Base-by-base conservation (phyloP, 2,797 vertebrate species). In the Nannoperca australis region DNA sequence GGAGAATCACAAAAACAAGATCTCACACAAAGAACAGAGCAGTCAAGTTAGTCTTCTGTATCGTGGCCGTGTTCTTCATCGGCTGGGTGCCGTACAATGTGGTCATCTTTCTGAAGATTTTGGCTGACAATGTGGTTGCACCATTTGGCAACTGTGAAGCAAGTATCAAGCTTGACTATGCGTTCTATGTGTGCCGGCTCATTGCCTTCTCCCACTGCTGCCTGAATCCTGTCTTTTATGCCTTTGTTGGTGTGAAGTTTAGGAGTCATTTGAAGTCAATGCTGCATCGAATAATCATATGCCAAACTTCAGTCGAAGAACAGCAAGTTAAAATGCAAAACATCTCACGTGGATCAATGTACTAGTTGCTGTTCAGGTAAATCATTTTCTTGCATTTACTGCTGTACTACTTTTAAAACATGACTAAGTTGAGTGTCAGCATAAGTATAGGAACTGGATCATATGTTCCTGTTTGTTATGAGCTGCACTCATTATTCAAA, bases 81-180 rank as follows among this genome's bases (percentile, higher is more conserved):
- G 96, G 97, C 60, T 99, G 97, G 97, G 95, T 96, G 53, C 98
- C 97, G 4, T 98, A 97, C 83, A 98, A 98, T 42, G 84, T 97
- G 30, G 54, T 95, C 14, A 94, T 97, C 59, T 96, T 98, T 75
- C 78, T 98, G 34, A 86, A 65, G 45, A 79, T 92, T 3, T 85
- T 97, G 51, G 50, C 81, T 11, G 1, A 92, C 72, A 4, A 81
- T 20, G 8, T 73, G 11, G 2, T 88, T 0, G 0, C 40, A 0
- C 71, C 67, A 1, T 92, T 93, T 22, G 0, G 56, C 0, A 22
- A 27, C 0, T 99, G 98, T 40, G 0, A 85, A 0, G 3, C 83
- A 7, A 83, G 22, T 5, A 92, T 70, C 24, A 74, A 70, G 0
- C 51, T 96, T 0, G 94, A 86, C 11, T 95, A 96, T 11, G 96